Base-by-base conservation (phyloP, 2,113 vertebrate genomes). In the Cathartes aura region DNA sequence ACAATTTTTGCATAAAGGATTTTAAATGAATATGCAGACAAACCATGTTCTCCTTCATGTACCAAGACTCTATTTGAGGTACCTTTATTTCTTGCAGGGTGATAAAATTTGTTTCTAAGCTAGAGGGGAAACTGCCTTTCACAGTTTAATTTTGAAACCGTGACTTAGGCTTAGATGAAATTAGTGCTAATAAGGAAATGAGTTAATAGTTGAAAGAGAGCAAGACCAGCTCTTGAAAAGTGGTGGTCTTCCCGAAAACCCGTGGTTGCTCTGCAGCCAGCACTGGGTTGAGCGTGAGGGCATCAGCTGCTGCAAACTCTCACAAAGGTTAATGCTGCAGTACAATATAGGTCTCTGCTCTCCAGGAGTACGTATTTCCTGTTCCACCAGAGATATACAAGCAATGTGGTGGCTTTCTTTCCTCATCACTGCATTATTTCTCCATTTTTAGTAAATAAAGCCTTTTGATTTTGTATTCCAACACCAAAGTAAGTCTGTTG, bases 311-410 rank as follows among this genome's bases (percentile, higher is more conserved):
- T 64, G 87, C 81, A n/a, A 27, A 6, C 20, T 34, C n/a, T 40
- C 22, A 50, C 58, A 15, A 3, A 45, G 43, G 56, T 26, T 23
- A 9, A 45, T 32, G 8, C 50, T 6, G 14, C 34, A 5, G 12
- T 2, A 9, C 32, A 15, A 9, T 2, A 1, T 2, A 8, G 2
- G 0, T 21, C 45, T 60, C 19, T 32, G 34, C 58, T 27, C 38
- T 13, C 45, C 59, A 13, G 52, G 16, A 2, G 16, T 6, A 26
- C 1, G 8, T 7, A 13, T 36, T 14, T 36, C 73, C 29, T 8
- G 1, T 27, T 16, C 38, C 26, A 4, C 12, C 36, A 30, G n/a
- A 82, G 45, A n/a, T 1, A n/a, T 0, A 56, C 26, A 1, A 29
- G 62, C 27, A 13, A 6, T 12, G 29, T 1, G 12, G 18, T 13